phyloP scores from a whole-genome alignment of 2,888 invertebrate species.

The Barypeithes pellucidus region DNA sequence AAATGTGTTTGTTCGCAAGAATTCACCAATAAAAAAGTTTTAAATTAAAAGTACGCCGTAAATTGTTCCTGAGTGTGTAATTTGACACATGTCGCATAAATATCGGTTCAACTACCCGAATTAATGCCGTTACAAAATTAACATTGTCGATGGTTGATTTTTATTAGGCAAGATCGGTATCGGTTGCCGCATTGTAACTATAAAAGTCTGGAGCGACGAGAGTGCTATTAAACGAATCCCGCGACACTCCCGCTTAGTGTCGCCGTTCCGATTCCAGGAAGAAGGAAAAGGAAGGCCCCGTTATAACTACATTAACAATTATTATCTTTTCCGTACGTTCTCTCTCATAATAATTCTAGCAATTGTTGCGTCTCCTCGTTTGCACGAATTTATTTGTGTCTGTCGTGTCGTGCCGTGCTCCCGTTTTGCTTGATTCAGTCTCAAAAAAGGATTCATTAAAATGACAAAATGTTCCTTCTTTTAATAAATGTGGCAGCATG shows the following conservation, averaged over 20 bases:
- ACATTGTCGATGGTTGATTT: slow-evolving; percentile 50
- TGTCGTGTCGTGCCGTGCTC: slow-evolving; percentile 29
- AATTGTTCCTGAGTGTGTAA: background rate
- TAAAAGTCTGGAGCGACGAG: slow-evolving; percentile 45
- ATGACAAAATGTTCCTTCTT: background rate
- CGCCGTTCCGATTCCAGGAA: slow-evolving; percentile 41
- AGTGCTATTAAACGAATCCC: slow-evolving; percentile 44
- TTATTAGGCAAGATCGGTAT: slow-evolving; percentile 51
- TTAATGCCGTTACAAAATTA: slow-evolving; percentile 39
- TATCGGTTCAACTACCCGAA: slow-evolving; percentile 5
- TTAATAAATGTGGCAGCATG: slow-evolving; percentile 17
- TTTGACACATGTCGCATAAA: slow-evolving; percentile 28
- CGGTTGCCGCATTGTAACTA: slow-evolving; percentile 50
- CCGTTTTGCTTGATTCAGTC: slow-evolving; percentile 17
- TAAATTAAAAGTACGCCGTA: slow-evolving; percentile 9
- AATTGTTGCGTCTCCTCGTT: slow-evolving; percentile 47
- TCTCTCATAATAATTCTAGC: slow-evolving; percentile 50
- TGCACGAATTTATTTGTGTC: slow-evolving; percentile 44
- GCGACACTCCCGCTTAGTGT: slow-evolving; percentile 51
- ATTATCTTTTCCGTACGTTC: slow-evolving; percentile 51
- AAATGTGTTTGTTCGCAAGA: no score
- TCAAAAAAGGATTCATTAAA: slow-evolving; percentile 13
- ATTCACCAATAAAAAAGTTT: background rate
- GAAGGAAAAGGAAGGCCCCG: slow-evolving; percentile 48
- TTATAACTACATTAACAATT: slow-evolving; percentile 54